These are phyloP conservation scores for Drosophila repletoides DNA, from an alignment of 1,140 invertebrate species.

Conservation along the genomic window DNA sequence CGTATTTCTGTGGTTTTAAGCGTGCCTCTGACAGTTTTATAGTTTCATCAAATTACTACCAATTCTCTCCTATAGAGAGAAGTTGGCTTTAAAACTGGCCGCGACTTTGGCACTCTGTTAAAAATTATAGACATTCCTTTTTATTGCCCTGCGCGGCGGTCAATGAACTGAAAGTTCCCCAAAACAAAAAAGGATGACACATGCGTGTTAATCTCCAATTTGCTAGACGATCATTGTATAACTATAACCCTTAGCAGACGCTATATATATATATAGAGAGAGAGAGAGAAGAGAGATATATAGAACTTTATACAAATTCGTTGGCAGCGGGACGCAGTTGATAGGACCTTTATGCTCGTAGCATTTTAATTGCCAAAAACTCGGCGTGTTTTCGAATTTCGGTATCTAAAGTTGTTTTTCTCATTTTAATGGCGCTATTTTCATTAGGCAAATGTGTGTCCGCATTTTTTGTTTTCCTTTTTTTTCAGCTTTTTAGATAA, in stretches of 20 bases:
- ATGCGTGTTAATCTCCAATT: constrained; percentile 80
- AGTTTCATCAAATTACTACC: constrained; percentile 72
- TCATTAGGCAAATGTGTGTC: constrained; percentile 81
- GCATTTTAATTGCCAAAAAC: constrained; percentile 75
- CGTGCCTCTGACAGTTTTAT: constrained; percentile 70
- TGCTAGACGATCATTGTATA: constrained; percentile 65
- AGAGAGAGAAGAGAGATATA: too few species aligned
- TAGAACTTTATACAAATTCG: constrained; percentile 1
- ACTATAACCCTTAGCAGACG: constrained; percentile 3
- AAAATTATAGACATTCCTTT: constrained; percentile 47
- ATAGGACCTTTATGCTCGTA: constrained; percentile 56
- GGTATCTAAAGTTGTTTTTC: constrained; percentile 82
- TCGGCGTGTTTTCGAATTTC: constrained; percentile 74
- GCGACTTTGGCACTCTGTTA: constrained; percentile 50
- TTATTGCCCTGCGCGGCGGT: constrained; percentile 61
- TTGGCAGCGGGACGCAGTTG: constrained; percentile 39
- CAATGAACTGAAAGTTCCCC: constrained; percentile 50
- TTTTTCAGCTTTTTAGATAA: constrained; percentile 51
- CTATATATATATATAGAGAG: constrained; percentile 12
- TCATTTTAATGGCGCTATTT: constrained; percentile 81
- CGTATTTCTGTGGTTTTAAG: constrained; percentile 55
- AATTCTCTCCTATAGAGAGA: too few species aligned
- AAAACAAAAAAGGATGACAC: constrained; percentile 62
- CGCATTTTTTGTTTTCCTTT: constrained; percentile 27
- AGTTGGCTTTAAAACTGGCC: constrained; percentile 72